Conservation (phyloP, 1,140 invertebrate species). For the Drosophila repleta region DNA sequence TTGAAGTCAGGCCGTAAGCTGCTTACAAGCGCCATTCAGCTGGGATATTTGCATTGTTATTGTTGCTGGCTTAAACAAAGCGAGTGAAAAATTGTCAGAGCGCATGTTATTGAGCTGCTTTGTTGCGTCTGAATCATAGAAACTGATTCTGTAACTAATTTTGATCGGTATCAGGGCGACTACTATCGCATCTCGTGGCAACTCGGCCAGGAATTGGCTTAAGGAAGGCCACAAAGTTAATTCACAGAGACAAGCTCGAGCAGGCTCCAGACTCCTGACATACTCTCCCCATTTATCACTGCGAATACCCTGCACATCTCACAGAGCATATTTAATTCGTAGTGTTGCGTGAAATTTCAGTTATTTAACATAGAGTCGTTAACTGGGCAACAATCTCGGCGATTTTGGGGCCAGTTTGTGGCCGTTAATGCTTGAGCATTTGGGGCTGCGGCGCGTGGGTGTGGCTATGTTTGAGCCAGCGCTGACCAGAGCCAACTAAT, state of each 20-base stretch:
- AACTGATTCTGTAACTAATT: not conserved
- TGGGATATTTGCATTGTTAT: not conserved
- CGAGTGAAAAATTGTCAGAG: too few species aligned
- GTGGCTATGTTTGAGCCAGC: slow-evolving; percentile 24
- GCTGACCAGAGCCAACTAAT: slow-evolving; percentile 57
- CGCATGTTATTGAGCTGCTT: not conserved
- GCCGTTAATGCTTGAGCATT: not conserved
- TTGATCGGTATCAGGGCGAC: too few species aligned
- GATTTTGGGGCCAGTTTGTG: slow-evolving; percentile 2
- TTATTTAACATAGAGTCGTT: slow-evolving; percentile 6
- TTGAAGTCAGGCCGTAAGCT: not conserved
- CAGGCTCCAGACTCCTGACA: too few species aligned
- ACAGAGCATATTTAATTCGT: not conserved
- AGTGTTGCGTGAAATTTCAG: slow-evolving; percentile 2
- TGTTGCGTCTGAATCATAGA: not conserved
- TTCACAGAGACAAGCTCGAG: too few species aligned
- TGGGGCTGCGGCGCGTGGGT: not conserved
- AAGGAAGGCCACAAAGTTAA: too few species aligned
- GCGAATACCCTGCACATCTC: not conserved
- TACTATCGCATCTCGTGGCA: too few species aligned
- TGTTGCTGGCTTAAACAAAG: not conserved
- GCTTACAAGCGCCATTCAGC: not conserved
- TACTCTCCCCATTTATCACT: not conserved
- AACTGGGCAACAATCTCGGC: slow-evolving; percentile 7
- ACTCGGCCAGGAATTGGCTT: too few species aligned